Evolutionary conservation across 2,113 vertebrate species (phyloP).

Genomic region (Clarias gariepinus): DNA sequence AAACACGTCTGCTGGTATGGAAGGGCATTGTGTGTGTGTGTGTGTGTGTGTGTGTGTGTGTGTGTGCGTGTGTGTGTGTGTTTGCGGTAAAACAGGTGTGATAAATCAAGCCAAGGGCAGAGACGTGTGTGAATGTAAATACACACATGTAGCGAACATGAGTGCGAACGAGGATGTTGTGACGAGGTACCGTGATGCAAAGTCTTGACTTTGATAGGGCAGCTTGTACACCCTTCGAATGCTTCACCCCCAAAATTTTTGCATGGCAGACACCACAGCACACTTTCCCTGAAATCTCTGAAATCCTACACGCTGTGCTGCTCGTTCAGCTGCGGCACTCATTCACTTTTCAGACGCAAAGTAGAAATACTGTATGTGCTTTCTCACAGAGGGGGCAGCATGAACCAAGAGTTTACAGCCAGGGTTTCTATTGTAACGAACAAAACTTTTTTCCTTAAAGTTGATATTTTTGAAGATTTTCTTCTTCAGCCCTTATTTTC

Average conservation of each 20-base stretch:
- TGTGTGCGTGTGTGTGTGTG: background rate
- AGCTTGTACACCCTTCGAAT: constrained; percentile 5
- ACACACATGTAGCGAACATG: background rate
- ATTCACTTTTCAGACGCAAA: constrained; percentile 35
- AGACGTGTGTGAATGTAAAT: constrained; percentile 40
- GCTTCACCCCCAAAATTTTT: background rate
- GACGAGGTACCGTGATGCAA: constrained; percentile 12
- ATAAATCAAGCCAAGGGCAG: constrained; percentile 41
- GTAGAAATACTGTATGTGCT: background rate
- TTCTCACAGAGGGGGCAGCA: constrained; percentile 52
- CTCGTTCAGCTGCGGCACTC: constrained; percentile 52
- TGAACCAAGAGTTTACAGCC: background rate
- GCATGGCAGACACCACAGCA: background rate
- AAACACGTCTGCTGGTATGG: constrained; percentile 69
- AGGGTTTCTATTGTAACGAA: background rate
- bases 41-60: background rate
- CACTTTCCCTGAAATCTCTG: constrained; percentile 33
- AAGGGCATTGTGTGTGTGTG: constrained; percentile 44
- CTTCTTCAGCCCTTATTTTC: background rate
- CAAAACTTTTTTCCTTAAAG: background rate
- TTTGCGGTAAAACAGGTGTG: constrained; percentile 65
- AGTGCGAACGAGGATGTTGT: constrained; percentile 21
- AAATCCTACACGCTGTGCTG: constrained; percentile 20
- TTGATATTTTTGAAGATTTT: background rate
- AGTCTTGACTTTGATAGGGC: constrained; percentile 25